phyloP scores from a whole-genome alignment of 2,113 vertebrate genomes.

The Catagonus wagneri region DNA sequence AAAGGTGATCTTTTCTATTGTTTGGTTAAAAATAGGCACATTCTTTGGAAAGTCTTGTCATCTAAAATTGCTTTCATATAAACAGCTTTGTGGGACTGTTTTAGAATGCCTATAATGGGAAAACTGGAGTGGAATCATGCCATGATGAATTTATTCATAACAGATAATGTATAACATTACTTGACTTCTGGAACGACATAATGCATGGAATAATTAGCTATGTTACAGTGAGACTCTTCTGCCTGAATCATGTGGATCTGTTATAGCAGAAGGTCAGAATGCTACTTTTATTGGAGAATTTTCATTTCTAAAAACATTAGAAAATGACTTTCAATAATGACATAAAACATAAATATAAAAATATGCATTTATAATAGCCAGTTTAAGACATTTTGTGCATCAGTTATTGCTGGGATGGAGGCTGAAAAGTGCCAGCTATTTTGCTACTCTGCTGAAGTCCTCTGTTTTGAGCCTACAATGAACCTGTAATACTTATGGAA shows the following conservation, averaged over 20 bases:
- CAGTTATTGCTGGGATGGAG: conserved; percentile 6
- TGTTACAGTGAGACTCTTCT: neutral
- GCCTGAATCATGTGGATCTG: neutral
- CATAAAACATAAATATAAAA: conserved; percentile 4
- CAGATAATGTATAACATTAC: neutral
- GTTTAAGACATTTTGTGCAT: neutral
- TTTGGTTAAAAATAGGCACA: neutral
- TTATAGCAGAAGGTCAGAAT: conserved; percentile 17
- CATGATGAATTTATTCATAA: conserved; percentile 25
- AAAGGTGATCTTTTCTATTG: conserved; percentile 29
- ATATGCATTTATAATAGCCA: neutral
- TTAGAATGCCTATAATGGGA: neutral
- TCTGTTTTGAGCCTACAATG: conserved; percentile 80
- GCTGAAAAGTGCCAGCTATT: conserved; percentile 52
- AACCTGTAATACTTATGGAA: conserved; percentile 84
- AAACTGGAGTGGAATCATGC: neutral
- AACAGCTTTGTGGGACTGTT: neutral
- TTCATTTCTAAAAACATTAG: conserved; percentile 14
- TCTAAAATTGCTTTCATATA: neutral
- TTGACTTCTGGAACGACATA: conserved; percentile 45
- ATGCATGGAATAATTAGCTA: neutral
- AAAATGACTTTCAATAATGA: conserved; percentile 24
- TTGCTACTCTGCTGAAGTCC: conserved; percentile 72
- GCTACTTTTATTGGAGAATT: neutral
- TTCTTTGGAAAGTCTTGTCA: neutral